Evolutionary conservation across 2,797 vertebrate genomes (phyloP).

Genomic region (Pempheris klunzingeri): DNA sequence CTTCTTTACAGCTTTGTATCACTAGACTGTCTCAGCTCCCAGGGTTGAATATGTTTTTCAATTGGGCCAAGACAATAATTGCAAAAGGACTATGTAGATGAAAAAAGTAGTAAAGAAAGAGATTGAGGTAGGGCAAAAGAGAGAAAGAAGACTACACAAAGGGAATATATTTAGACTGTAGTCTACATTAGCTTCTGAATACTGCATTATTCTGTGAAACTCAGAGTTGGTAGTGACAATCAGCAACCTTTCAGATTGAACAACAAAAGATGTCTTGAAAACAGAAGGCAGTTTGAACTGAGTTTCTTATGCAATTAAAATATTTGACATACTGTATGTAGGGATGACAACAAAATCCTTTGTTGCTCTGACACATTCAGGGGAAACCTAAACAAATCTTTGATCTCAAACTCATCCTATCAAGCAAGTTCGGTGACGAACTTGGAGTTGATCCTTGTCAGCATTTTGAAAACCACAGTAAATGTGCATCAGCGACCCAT

Average conservation of each 20-base stretch:
- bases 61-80: conserved; percentile 30
- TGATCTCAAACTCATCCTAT: conserved; percentile 51
- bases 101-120: conserved; percentile 32
- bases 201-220: conserved; percentile 20
- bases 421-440: conserved; percentile 9
- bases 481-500: conserved; percentile 17
- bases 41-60: conserved; percentile 30
- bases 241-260: conserved; percentile 37
- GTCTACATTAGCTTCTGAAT: conserved; percentile 24
- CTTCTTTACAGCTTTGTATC: conserved; percentile 38
- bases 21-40: not conserved
- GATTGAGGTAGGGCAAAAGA: conserved; percentile 1
- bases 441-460: conserved; percentile 2
- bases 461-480: conserved; percentile 32
- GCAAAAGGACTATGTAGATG: conserved; percentile 12
- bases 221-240: conserved; percentile 43
- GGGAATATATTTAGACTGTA: conserved; percentile 36
- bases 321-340: conserved; percentile 43
- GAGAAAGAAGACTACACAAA: conserved; percentile 32
- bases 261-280: conserved; percentile 55
- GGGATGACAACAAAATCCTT: conserved; percentile 38
- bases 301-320: conserved; percentile 32
- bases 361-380: conserved; percentile 43
- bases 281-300: conserved; percentile 45
- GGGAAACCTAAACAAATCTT: conserved; percentile 54